phyloP scores from a whole-genome alignment of 35 echinoderm and acorn worm species.

The Lytechinus pictus region DNA sequence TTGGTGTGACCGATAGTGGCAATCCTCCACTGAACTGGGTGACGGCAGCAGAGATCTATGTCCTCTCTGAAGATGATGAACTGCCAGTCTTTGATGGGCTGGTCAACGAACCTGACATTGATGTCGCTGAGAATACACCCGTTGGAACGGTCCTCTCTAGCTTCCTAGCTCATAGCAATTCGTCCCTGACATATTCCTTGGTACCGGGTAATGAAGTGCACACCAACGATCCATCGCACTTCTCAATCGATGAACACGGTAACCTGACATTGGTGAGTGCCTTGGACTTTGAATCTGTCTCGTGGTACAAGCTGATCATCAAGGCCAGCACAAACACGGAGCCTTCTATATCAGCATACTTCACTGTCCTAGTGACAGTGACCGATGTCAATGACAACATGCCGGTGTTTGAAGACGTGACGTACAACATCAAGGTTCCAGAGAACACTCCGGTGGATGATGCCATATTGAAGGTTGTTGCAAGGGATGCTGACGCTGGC shows the following conservation, averaged over 20 bases:
- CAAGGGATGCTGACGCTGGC: constrained; percentile 72
- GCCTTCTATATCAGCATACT: constrained; percentile 67
- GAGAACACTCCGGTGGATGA: constrained; percentile 72
- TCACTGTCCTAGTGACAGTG: constrained; percentile 75
- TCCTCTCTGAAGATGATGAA: constrained; percentile 51
- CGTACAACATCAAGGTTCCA: constrained; percentile 72
- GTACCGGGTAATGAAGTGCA: constrained; percentile 76
- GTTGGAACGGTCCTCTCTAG: constrained; percentile 71
- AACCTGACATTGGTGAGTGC: constrained; percentile 71
- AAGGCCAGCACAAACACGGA: constrained; percentile 62
- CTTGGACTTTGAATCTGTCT: constrained; percentile 82
- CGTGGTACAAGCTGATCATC: constrained; percentile 86
- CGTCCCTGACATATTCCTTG: constrained; percentile 64
- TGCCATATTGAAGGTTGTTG: constrained; percentile 76
- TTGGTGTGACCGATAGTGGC: constrained; percentile 78
- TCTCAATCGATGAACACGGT: constrained; percentile 80
- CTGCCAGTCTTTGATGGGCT: constrained; percentile 72
- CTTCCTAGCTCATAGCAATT: constrained; percentile 65
- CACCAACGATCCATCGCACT: constrained; percentile 83
- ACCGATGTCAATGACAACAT: constrained; percentile 91
- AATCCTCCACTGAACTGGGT: constrained; percentile 51
- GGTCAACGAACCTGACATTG: constrained; percentile 61
- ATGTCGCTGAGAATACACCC: constrained; percentile 69
- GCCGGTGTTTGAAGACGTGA: constrained; percentile 74
- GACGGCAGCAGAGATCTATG: constrained; percentile 75